phyloP scores from a whole-genome alignment of 1,140 invertebrate species.

The Hylyphantes graminicola region DNA sequence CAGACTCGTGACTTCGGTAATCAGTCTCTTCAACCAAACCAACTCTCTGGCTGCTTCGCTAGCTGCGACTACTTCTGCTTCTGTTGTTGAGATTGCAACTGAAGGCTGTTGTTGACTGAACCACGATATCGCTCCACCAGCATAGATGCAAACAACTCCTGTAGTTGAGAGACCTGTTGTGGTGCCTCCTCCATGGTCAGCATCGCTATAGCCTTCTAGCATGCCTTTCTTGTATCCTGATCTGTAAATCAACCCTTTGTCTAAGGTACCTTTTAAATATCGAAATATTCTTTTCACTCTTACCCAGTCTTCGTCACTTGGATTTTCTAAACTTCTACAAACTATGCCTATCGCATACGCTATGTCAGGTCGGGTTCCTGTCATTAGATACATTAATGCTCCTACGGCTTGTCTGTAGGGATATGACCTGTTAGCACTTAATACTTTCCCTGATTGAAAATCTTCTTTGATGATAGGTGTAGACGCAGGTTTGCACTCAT shows the following conservation, averaged over 20 bases:
- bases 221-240: constrained; percentile 18
- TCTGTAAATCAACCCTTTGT: constrained; percentile 1
- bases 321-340: constrained; percentile 18
- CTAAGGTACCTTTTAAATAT: constrained; percentile 68
- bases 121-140: constrained; percentile 41
- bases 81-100: constrained; percentile 14
- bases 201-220: constrained; percentile 64
- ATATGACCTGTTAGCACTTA: constrained; percentile 42
- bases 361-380: constrained; percentile 69
- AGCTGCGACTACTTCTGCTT: constrained; percentile 6
- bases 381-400: constrained; percentile 68
- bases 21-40: background rate
- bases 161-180: constrained; percentile 53
- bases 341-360: constrained; percentile 63
- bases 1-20: background rate
- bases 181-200: constrained; percentile 67
- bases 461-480: background rate
- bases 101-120: constrained; percentile 16
- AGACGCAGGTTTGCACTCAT: too few species aligned
- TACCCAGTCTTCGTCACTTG: constrained; percentile 65
- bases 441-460: constrained; percentile 29
- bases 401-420: constrained; percentile 45
- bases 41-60: background rate
- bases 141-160: constrained; percentile 22
- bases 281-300: constrained; percentile 64